Conservation (phyloP, 2,113 vertebrate species). For the Apaloderma vittatum region DNA sequence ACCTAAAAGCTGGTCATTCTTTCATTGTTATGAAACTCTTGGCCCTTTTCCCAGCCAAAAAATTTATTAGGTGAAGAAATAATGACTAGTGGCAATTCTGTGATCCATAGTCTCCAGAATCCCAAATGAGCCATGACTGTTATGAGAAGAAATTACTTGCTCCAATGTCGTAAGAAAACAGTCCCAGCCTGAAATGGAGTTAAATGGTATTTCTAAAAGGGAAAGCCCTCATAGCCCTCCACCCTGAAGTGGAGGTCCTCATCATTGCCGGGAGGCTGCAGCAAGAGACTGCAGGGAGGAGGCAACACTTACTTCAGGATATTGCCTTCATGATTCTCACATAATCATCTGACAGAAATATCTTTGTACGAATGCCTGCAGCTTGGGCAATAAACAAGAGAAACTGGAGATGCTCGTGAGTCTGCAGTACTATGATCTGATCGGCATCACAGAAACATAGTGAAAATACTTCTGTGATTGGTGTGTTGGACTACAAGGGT, state of each 20-base stretch:
- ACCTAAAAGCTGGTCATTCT: background rate
- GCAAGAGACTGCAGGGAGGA: background rate
- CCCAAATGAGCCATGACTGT: background rate
- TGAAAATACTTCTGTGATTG: too few relatives aligned
- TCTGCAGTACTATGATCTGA: too few relatives aligned
- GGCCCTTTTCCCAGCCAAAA: background rate
- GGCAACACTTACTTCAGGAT: background rate
- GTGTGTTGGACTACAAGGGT: too few relatives aligned
- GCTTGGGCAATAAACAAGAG: too few relatives aligned
- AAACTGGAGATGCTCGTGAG: too few relatives aligned
- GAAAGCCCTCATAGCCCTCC: too few relatives aligned
- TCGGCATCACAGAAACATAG: too few relatives aligned
- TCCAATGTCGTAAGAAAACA: background rate
- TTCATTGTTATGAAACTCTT: background rate
- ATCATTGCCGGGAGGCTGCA: background rate
- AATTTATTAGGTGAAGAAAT: background rate
- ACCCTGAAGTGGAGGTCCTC: background rate
- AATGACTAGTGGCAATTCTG: background rate
- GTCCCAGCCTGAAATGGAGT: background rate
- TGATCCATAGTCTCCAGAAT: background rate
- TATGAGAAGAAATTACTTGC: background rate
- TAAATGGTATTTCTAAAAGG: background rate
- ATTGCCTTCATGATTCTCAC: background rate
- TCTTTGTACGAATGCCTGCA: background rate
- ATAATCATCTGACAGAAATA: background rate